Evolutionary conservation across 2,113 vertebrate species (phyloP).

Genomic region (Percopsis transmontana): DNA sequence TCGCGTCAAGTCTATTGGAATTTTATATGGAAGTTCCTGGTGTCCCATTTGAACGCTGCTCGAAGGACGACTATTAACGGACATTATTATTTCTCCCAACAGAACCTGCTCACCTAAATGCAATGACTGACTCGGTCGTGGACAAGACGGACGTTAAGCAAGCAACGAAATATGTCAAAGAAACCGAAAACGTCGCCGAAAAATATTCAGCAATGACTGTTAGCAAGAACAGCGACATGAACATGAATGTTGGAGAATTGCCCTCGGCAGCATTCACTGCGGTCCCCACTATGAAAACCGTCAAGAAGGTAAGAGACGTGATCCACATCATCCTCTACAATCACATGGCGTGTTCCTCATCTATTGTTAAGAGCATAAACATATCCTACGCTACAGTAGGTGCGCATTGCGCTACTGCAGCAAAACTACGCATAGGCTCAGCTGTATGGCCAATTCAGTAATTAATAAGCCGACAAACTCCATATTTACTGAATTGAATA

Average conservation of each 20-base stretch:
- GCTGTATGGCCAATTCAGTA: too few species aligned
- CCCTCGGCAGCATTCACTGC: conserved; percentile 80
- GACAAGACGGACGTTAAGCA: conserved; percentile 79
- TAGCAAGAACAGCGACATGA: conserved; percentile 78
- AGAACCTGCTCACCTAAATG: conserved; percentile 38
- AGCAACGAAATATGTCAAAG: conserved; percentile 83
- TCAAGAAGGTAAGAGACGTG: conserved; percentile 80
- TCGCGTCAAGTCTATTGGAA: not conserved
- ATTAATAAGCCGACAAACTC: too few species aligned
- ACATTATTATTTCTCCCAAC: not conserved
- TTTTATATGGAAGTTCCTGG: not conserved
- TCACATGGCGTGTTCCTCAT: conserved; percentile 3
- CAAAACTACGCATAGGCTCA: too few species aligned
- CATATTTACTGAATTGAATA: too few species aligned
- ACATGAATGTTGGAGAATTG: conserved; percentile 78
- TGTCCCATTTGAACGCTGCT: conserved; percentile 4
- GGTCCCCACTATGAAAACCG: conserved; percentile 77
- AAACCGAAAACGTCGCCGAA: conserved; percentile 82
- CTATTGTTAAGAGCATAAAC: conserved; percentile 11
- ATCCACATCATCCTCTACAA: conserved; percentile 29
- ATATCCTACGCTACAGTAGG: not conserved
- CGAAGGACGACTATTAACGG: conserved; percentile 3
- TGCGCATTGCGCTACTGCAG: conserved; percentile 29
- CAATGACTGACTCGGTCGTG: conserved; percentile 69
- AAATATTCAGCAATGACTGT: conserved; percentile 81